These are phyloP conservation scores for Bombus impatiens DNA, from an alignment of 1,140 invertebrate genomes.

Conservation along the genomic window DNA sequence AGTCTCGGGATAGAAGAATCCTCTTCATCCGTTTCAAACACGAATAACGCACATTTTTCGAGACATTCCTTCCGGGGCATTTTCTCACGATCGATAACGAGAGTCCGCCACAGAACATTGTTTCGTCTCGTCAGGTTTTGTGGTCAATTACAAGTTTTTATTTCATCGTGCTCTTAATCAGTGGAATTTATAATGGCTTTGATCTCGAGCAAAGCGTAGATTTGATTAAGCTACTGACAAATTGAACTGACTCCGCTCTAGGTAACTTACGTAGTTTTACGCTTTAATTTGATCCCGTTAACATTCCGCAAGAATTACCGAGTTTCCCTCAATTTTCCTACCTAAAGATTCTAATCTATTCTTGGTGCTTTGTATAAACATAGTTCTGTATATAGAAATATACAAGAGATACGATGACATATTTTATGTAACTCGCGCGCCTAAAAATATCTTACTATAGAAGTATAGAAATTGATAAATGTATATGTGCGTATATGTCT, in stretches of 20 bases:
- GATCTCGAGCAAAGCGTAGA: too few species aligned
- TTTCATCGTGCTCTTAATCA: neutral
- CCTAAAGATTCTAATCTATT: neutral
- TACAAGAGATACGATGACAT: too few species aligned
- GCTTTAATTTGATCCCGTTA: neutral
- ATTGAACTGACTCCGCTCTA: neutral
- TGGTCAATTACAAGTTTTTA: neutral
- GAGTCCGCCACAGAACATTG: neutral
- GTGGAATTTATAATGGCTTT: neutral
- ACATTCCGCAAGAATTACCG: too few species aligned
- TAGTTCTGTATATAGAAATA: neutral
- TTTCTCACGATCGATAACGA: constrained; percentile 18
- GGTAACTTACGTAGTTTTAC: neutral
- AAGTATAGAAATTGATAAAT: too few species aligned
- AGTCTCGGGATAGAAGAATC: constrained; percentile 38
- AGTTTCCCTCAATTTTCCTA: neutral
- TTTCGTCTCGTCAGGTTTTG: neutral
- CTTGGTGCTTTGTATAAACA: neutral
- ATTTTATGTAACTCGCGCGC: too few species aligned
- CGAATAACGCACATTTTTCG: constrained; percentile 42
- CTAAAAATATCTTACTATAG: too few species aligned
- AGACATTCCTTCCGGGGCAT: constrained; percentile 12
- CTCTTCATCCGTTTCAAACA: constrained; percentile 16
- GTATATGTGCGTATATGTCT: too few species aligned
- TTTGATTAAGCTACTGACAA: neutral